Evolutionary conservation across 1,140 invertebrate genomes (phyloP).

Genomic region (Drosophila yakuba): DNA sequence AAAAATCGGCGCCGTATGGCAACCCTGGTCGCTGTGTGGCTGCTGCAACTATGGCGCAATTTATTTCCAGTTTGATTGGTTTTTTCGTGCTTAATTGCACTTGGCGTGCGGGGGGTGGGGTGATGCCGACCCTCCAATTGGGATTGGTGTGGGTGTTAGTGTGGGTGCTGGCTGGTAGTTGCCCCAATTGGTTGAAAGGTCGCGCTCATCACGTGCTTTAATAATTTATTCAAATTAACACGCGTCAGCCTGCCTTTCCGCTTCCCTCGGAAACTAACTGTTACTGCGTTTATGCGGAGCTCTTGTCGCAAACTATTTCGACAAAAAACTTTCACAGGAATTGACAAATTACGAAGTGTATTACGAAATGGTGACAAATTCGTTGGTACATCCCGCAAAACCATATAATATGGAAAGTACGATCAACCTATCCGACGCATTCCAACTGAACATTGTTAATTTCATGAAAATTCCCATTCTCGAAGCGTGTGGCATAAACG

Average conservation of each 20-base stretch:
- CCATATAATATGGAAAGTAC: too few relatives aligned
- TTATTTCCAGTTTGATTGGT: conserved; percentile 76
- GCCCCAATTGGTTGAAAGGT: conserved; percentile 64
- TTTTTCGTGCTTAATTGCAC: conserved; percentile 76
- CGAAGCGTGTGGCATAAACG: conserved; percentile 3
- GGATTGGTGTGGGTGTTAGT: background rate
- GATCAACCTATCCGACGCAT: background rate
- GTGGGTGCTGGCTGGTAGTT: background rate
- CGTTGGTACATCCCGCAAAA: too few relatives aligned
- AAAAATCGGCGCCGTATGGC: conserved; percentile 54
- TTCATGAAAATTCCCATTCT: too few relatives aligned
- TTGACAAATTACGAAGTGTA: background rate
- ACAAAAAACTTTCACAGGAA: background rate
- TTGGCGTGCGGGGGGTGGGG: conserved; percentile 20
- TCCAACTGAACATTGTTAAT: background rate
- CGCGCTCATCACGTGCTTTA: conserved; percentile 76
- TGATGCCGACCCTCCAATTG: conserved; percentile 23
- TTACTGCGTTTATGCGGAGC: conserved; percentile 13
- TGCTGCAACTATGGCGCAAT: conserved; percentile 63
- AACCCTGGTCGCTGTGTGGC: conserved; percentile 31
- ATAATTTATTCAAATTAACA: conserved; percentile 84
- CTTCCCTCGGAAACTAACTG: conserved; percentile 3
- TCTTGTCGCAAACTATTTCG: background rate
- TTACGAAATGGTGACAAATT: too few relatives aligned
- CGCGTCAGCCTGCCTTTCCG: conserved; percentile 54